Evolutionary conservation across 1,140 invertebrate species (phyloP).

Genomic region (Pseudomyrmex flavicornis): DNA sequence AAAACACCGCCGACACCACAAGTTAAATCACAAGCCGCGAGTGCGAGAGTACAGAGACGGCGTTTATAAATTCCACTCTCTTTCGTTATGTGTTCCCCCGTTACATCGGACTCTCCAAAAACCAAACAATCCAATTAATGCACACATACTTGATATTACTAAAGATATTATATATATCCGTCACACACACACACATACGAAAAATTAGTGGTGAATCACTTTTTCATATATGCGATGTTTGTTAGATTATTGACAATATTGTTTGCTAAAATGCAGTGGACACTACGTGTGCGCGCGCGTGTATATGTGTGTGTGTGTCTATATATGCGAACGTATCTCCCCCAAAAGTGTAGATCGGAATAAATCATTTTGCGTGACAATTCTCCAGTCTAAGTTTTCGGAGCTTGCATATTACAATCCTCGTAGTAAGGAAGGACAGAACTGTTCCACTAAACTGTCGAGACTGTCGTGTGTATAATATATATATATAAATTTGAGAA

Average conservation of each 20-base stretch:
- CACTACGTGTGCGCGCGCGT: background rate
- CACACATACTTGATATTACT: constrained; percentile 30
- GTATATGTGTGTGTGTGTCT: background rate
- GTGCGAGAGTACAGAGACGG: constrained; percentile 23
- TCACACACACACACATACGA: constrained; percentile 6
- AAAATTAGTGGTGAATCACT: constrained; percentile 38
- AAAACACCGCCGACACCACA: constrained; percentile 60
- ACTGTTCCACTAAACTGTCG: no score
- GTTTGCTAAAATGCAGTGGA: constrained; percentile 33
- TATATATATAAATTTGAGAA: background rate
- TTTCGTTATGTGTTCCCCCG: background rate
- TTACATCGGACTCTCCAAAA: constrained; percentile 26
- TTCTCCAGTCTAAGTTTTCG: background rate
- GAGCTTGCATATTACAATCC: constrained; percentile 36
- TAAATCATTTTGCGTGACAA: constrained; percentile 3
- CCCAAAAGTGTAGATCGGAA: constrained; percentile 8
- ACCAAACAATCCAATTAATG: constrained; percentile 30
- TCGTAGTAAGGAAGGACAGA: background rate
- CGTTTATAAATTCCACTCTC: constrained; percentile 7
- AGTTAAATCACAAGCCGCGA: constrained; percentile 50
- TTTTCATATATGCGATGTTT: background rate
- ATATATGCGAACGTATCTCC: constrained; percentile 1
- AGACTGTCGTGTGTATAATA: no score
- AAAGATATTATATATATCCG: constrained; percentile 22
- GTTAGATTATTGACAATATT: constrained; percentile 40